phyloP scores from a whole-genome alignment of 2,888 invertebrate species.

The Sesamia inferens region DNA sequence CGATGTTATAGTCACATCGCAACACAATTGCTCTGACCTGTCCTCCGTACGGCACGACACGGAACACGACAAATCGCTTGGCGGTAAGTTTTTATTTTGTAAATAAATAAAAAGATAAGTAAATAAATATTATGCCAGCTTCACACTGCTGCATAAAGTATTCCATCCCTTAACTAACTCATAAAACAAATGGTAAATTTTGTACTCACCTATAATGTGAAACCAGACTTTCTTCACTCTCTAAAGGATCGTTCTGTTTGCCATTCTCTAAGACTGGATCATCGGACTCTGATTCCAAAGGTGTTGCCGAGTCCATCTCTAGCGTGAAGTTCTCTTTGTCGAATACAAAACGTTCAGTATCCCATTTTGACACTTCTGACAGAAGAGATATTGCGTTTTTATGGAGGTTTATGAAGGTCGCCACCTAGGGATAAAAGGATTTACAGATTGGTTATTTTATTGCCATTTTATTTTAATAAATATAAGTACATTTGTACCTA shows the following conservation, averaged over 20 bases:
- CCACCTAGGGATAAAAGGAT: constrained; percentile 79
- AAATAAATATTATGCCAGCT: too few relatives aligned
- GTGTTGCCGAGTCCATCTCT: constrained; percentile 83
- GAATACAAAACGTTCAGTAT: constrained; percentile 88
- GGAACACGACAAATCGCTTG: too few relatives aligned
- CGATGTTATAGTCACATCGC: too few relatives aligned
- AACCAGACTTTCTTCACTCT: constrained; percentile 84
- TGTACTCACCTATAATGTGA: constrained; percentile 85
- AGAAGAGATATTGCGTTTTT: constrained; percentile 89
- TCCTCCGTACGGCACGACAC: too few relatives aligned
- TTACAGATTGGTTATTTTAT: not conserved
- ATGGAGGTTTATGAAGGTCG: constrained; percentile 90
- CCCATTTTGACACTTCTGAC: constrained; percentile 90
- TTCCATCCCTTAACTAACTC: not conserved
- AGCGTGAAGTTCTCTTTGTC: constrained; percentile 89
- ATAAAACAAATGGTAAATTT: not conserved
- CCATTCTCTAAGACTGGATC: constrained; percentile 84
- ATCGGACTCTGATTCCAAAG: constrained; percentile 88
- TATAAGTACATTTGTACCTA: too few relatives aligned
- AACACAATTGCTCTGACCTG: too few relatives aligned
- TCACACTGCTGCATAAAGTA: too few relatives aligned
- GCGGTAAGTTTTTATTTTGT: too few relatives aligned
- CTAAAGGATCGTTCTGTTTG: constrained; percentile 85
- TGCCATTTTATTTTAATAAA: not conserved
- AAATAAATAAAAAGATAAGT: too few relatives aligned